Conservation (phyloP, 2,797 vertebrate genomes). For the Neolamprologus multifasciatus region DNA sequence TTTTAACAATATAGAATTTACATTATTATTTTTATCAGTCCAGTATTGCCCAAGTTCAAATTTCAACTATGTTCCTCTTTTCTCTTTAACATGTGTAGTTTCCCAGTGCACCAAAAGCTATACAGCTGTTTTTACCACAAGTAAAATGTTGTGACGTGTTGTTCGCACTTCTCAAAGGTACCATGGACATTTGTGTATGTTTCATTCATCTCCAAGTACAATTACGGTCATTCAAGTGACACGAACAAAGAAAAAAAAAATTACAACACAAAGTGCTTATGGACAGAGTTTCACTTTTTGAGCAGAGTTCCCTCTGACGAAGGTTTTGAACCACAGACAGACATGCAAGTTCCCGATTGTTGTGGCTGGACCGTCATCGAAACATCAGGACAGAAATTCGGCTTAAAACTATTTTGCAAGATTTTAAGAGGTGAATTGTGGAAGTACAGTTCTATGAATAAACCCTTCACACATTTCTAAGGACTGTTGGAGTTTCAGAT, state of each 20-base stretch:
- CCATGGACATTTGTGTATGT: background rate
- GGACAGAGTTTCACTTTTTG: conserved; percentile 39
- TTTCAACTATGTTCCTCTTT: background rate
- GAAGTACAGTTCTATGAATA: background rate
- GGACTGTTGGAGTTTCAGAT: background rate
- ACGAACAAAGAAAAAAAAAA: background rate
- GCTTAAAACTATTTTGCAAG: conserved; percentile 10
- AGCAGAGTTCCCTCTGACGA: conserved; percentile 25
- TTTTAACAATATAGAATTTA: background rate
- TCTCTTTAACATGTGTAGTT: background rate
- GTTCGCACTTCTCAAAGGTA: background rate
- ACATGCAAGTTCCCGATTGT: conserved; percentile 11
- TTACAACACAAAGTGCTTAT: background rate
- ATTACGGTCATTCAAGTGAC: conserved; percentile 16
- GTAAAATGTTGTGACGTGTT: background rate
- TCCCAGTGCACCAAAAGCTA: background rate
- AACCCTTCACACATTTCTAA: background rate
- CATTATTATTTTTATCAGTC: background rate
- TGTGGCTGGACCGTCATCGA: background rate
- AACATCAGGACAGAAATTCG: conserved; percentile 1
- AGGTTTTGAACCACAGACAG: background rate
- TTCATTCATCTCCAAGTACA: background rate
- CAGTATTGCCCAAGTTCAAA: background rate
- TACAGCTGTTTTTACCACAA: background rate
- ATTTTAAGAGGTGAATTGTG: background rate